Percentiles rank a stretch among this genome's conserved stretches.
Conservation (phyloP, 2,113 vertebrate species). For the Leptosomus discolor region DNA sequence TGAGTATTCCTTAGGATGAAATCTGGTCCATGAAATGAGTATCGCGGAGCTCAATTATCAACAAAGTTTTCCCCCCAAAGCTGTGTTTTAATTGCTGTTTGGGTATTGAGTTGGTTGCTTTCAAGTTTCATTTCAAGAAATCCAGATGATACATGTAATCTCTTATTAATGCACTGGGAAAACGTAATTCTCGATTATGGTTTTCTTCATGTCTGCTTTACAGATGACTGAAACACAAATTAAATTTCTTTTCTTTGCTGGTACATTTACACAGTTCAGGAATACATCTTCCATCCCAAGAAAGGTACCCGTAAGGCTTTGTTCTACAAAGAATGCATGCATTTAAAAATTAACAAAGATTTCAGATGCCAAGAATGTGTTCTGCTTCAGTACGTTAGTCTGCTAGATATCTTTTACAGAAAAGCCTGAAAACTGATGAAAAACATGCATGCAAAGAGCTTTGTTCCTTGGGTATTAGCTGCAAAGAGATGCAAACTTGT, state of each 20-base stretch:
- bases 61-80: not conserved
- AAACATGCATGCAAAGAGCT: not conserved
- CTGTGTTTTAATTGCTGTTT: not conserved
- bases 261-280: not conserved
- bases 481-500: not conserved
- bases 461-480: not conserved
- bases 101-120: not conserved
- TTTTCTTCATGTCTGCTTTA: not conserved
- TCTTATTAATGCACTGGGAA: not conserved
- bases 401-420: not conserved
- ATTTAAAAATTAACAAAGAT: not conserved
- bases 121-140: conserved; percentile 4
- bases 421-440: not conserved
- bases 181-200: not conserved
- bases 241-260: not conserved
- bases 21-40: not conserved
- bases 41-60: not conserved
- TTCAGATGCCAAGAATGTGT: not conserved
- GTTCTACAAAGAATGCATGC: not conserved
- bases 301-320: not conserved
- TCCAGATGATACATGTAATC: not conserved
- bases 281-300: not conserved
- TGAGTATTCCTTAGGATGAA: not conserved
- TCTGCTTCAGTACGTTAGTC: not conserved
- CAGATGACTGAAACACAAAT: not conserved